Base-by-base conservation (phyloP, 2,888 invertebrate genomes). In the Heliothis peltigera region DNA sequence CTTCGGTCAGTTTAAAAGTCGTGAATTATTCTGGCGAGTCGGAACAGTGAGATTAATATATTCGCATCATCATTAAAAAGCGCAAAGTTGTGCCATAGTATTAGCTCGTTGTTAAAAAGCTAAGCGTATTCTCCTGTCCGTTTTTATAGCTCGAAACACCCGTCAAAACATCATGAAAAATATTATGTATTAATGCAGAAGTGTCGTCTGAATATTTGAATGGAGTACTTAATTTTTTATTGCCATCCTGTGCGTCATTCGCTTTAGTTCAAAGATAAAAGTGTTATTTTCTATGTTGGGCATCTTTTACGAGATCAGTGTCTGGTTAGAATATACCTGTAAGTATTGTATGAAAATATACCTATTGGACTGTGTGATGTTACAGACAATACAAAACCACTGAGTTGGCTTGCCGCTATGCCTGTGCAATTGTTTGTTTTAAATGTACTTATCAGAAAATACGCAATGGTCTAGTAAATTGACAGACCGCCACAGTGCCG, bases 131-230 rank as follows among this genome's bases (percentile, higher is more conserved):
- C 35, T 44, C 15, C 35, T 44, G 43, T 43, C 43, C 64, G 15
- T 15, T 64, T 55, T 64, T 22, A 67, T 28, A 25, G 28, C 71
- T 48, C 19, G 15, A 35, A 21, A 35, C n/a, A 28, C 43, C 35
- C 64, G 64, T 35, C 54, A 62, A 48, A 67, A 55, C 35, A 70
- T 64, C 64, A 57, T 67, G 64, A 22, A 70, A 39, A 67, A 55
- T 49, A 54, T 70, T 43, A 44, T 10, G 43, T 39, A 44, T 70
- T 43, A 44, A 67, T 64, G 54, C 54, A 54, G 15, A 48, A 48
- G 35, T 28, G 42, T 22, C 48, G 39, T 18, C 42, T 47, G 42
- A 44, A 55, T 60, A 43, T 21, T 42, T 70, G 7, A 4, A 25
- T 47, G 25, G 47, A 43, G n/a, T 43, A 35, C 32, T 70, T 70